A percentile compares a stretch with the other conserved stretches of the same genome.
Conservation (phyloP, 2,888 invertebrate genomes). For the Hydrotaea diabolus region DNA sequence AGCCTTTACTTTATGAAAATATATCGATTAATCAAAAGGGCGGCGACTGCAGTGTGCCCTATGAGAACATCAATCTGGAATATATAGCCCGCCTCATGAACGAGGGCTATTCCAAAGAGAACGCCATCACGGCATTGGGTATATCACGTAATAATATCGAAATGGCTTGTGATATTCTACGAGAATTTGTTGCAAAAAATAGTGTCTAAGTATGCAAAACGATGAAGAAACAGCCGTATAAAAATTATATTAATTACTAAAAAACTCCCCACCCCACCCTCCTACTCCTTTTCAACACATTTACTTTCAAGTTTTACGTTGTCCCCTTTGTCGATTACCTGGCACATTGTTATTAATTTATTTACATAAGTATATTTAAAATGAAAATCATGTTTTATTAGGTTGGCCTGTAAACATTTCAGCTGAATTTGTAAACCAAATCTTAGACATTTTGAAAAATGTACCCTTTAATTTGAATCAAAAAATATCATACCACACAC, state of each 20-base stretch:
- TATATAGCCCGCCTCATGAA: conserved; percentile 93
- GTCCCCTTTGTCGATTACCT: neutral
- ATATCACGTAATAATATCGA: conserved; percentile 96
- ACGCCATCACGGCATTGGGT: conserved; percentile 94
- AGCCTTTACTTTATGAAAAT: conserved; percentile 80
- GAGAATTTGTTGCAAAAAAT: conserved; percentile 90
- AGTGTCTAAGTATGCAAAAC: conserved; percentile 73
- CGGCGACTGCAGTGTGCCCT: conserved; percentile 83
- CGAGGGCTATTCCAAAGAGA: conserved; percentile 94
- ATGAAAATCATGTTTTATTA: no score
- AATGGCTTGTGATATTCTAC: conserved; percentile 97
- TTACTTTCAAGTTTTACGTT: neutral
- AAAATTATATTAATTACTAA: neutral
- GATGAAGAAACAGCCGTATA: neutral
- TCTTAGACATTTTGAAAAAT: no score
- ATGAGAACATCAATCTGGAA: conserved; percentile 95
- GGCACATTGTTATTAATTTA: neutral
- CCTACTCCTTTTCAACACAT: neutral
- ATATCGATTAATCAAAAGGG: conserved; percentile 81
- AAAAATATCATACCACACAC: conserved; percentile 41
- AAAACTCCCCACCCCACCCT: neutral
- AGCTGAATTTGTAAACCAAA: no score
- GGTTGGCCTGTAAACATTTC: no score
- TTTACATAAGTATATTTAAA: no score
- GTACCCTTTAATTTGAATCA: no score